A percentile compares a stretch with the other conserved stretches of the same genome.
Conservation (phyloP, 2,888 invertebrate species). For the Drosophila maculinotata region DNA sequence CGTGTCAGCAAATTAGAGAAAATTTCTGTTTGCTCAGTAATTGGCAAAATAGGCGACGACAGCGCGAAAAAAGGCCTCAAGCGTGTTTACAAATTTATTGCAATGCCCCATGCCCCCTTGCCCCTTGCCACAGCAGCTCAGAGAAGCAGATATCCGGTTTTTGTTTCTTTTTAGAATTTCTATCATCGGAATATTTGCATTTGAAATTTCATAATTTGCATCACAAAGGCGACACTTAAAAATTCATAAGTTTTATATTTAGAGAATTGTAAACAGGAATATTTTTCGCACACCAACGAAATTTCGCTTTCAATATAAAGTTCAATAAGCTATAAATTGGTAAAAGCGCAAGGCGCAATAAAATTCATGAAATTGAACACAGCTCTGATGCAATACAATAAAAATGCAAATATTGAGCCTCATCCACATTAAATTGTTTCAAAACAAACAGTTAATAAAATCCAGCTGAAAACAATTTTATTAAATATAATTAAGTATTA, state of each 20-base stretch:
- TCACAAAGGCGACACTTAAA: conserved; percentile 49
- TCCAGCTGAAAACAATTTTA: conserved; percentile 7
- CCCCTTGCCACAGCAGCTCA: not conserved
- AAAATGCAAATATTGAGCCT: not conserved
- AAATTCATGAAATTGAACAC: conserved; percentile 15
- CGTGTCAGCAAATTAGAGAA: conserved; percentile 79
- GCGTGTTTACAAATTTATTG: conserved; percentile 54
- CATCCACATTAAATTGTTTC: conserved; percentile 9
- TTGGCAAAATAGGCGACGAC: conserved; percentile 53
- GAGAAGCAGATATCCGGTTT: conserved; percentile 33
- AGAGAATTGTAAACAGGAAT: conserved; percentile 32
- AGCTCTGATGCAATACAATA: conserved; percentile 32
- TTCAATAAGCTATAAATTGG: conserved; percentile 1
- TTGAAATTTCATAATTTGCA: conserved; percentile 67
- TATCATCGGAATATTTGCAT: conserved; percentile 52
- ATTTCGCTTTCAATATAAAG: conserved; percentile 56
- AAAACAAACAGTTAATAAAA: conserved; percentile 22
- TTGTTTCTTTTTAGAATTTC: conserved; percentile 45
- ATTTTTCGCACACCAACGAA: conserved; percentile 8
- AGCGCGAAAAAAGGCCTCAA: conserved; percentile 19
- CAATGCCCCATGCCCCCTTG: not conserved
- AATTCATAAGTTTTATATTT: conserved; percentile 28
- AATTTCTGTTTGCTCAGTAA: conserved; percentile 73
- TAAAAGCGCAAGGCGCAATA: conserved; percentile 10
- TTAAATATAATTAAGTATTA: conserved; percentile 8